Conservation (phyloP, 2,888 invertebrate genomes). For the Pseudococcus jackbeardsleyi region DNA sequence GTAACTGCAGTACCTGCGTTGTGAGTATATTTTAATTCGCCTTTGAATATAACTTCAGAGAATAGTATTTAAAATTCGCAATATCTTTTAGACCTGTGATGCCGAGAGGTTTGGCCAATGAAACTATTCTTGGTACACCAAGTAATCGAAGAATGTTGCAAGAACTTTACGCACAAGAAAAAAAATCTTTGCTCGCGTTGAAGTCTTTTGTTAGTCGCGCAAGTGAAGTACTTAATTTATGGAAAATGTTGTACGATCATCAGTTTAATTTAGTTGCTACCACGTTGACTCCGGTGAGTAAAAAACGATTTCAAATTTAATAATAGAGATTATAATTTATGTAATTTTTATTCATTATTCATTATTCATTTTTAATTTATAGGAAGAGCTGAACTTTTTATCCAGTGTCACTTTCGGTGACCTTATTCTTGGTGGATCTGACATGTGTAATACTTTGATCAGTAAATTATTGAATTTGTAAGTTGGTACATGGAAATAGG, state of each 20-base stretch:
- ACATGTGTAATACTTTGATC: slow-evolving; percentile 82
- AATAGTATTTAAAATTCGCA: background rate
- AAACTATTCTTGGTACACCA: slow-evolving; percentile 51
- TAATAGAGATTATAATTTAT: too few species aligned
- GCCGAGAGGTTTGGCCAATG: slow-evolving; percentile 46
- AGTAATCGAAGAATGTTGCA: slow-evolving; percentile 65
- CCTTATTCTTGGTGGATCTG: slow-evolving; percentile 83
- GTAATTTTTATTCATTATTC: background rate
- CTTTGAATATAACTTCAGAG: background rate
- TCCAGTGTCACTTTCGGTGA: slow-evolving; percentile 78
- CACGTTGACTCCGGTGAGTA: slow-evolving; percentile 71
- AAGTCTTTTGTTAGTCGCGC: slow-evolving; percentile 82
- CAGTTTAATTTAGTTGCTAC: slow-evolving; percentile 86
- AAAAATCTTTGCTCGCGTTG: slow-evolving; percentile 82
- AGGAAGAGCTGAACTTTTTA: slow-evolving; percentile 75
- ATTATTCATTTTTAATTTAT: slow-evolving; percentile 65
- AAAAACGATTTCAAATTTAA: background rate
- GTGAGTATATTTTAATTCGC: slow-evolving; percentile 3
- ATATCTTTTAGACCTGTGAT: slow-evolving; percentile 41
- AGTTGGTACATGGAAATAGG: slow-evolving; percentile 64
- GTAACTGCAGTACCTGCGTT: slow-evolving; percentile 50
- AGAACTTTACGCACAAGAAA: slow-evolving; percentile 75
- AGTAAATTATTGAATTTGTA: slow-evolving; percentile 85
- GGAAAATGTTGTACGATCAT: slow-evolving; percentile 94
- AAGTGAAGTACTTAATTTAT: slow-evolving; percentile 91